These are phyloP conservation scores for Sycobia sp. DNA, from an alignment of 1,140 invertebrate genomes.

Conservation along the genomic window DNA sequence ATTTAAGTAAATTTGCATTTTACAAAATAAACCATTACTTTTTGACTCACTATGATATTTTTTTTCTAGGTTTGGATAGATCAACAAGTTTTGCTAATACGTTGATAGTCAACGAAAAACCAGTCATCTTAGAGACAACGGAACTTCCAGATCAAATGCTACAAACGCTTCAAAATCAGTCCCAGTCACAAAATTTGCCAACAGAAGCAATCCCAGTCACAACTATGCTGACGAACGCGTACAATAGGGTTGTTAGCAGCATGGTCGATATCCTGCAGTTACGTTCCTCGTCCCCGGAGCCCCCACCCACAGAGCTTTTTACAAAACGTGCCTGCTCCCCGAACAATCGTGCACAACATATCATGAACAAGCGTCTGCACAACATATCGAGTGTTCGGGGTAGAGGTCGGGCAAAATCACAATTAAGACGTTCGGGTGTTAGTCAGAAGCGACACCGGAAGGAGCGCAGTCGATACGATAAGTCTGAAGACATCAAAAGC, in stretches of 20 bases:
- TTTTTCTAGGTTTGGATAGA: neutral
- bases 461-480: constrained; percentile 36
- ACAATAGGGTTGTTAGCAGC: constrained; percentile 31
- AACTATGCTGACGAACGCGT: constrained; percentile 28
- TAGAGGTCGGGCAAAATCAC: constrained; percentile 41
- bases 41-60: too few species aligned
- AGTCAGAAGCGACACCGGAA: constrained; percentile 47
- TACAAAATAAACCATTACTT: too few species aligned
- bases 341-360: constrained; percentile 37
- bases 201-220: neutral
- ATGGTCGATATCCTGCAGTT: constrained; percentile 28
- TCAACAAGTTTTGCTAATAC: constrained; percentile 18
- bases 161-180: neutral
- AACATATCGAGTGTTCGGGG: constrained; percentile 38
- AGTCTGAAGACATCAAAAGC: constrained; percentile 37
- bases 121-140: constrained; percentile 10
- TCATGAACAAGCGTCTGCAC: constrained; percentile 36
- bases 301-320: neutral
- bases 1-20: too few species aligned
- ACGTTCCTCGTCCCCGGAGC: constrained; percentile 1
- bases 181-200: neutral
- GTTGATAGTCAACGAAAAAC: constrained; percentile 14
- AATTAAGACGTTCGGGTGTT: constrained; percentile 45
- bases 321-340: constrained; percentile 34
- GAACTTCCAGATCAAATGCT: neutral